phyloP scores from a whole-genome alignment of 2,888 invertebrate species.

The Cacoxenus indagator region DNA sequence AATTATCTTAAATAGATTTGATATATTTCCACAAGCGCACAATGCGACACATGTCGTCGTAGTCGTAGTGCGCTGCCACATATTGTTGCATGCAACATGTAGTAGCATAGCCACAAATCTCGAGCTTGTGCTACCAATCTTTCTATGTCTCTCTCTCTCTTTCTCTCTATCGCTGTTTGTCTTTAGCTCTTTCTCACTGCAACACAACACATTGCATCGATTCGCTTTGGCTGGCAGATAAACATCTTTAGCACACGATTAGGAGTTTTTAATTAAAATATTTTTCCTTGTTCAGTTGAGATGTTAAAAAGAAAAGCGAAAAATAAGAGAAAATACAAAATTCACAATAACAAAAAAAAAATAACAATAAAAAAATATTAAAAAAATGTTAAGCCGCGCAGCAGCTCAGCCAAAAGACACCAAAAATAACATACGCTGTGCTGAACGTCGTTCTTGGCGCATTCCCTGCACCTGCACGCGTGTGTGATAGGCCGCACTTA shows the following conservation, averaged over 20 bases:
- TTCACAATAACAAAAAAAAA: background rate
- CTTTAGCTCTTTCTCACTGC: constrained; percentile 17
- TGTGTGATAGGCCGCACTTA: too few species aligned
- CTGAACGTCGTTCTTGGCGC: too few species aligned
- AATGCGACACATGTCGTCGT: constrained; percentile 58
- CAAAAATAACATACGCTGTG: too few species aligned
- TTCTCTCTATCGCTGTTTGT: constrained; percentile 40
- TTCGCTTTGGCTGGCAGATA: constrained; percentile 45
- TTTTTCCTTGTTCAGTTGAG: constrained; percentile 45
- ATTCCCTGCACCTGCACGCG: too few species aligned
- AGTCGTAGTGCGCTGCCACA: constrained; percentile 26
- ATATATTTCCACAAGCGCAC: constrained; percentile 62
- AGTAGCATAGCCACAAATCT: constrained; percentile 20
- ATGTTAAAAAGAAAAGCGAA: constrained; percentile 24
- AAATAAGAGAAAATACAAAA: constrained; percentile 1
- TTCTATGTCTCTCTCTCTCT: too few species aligned
- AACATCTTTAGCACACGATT: constrained; percentile 57
- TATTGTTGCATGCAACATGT: constrained; percentile 29
- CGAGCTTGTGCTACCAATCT: too few species aligned
- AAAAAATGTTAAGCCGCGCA: background rate
- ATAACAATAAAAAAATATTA: too few species aligned
- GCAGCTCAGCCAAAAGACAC: too few species aligned
- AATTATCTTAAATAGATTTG: constrained; percentile 62
- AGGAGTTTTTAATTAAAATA: constrained; percentile 61
- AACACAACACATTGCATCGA: constrained; percentile 27